phyloP scores from a whole-genome alignment of 1,140 invertebrate genomes.

The Drosophila tani region DNA sequence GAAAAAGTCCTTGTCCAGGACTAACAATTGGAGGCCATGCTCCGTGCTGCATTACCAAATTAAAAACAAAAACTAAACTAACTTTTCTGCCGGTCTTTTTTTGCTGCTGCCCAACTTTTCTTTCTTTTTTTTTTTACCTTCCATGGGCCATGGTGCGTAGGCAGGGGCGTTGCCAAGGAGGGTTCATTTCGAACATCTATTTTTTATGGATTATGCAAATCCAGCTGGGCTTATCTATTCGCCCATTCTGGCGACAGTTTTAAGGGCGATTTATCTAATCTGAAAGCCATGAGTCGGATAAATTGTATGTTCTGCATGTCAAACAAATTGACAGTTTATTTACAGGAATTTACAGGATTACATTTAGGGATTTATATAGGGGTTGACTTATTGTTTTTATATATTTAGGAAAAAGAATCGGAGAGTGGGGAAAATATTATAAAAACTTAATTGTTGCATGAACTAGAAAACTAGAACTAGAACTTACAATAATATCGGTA shows the following conservation, averaged over 20 bases:
- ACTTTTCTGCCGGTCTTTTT: conserved; percentile 53
- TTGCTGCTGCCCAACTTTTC: conserved; percentile 23
- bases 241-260: background rate
- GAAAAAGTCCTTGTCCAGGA: conserved; percentile 66
- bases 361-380: too few relatives aligned
- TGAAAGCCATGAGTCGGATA: background rate
- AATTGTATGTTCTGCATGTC: conserved; percentile 3
- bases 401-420: background rate
- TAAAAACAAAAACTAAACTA: conserved; percentile 77
- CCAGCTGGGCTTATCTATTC: conserved; percentile 11
- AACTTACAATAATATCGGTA: background rate
- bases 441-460: background rate
- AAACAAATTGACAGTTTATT: conserved; percentile 6
- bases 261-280: conserved; percentile 8
- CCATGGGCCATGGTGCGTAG: conserved; percentile 26
- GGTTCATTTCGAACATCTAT: background rate
- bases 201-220: conserved; percentile 30
- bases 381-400: background rate
- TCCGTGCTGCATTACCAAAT: conserved; percentile 75
- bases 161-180: conserved; percentile 18
- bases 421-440: background rate
- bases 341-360: background rate
- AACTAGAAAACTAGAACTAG: too few relatives aligned
- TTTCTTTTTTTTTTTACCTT: conserved; percentile 2
- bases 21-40: conserved; percentile 72